phyloP scores from a whole-genome alignment of 37 sponge, comb jelly and placozoan species.

The Geodia barretti region DNA sequence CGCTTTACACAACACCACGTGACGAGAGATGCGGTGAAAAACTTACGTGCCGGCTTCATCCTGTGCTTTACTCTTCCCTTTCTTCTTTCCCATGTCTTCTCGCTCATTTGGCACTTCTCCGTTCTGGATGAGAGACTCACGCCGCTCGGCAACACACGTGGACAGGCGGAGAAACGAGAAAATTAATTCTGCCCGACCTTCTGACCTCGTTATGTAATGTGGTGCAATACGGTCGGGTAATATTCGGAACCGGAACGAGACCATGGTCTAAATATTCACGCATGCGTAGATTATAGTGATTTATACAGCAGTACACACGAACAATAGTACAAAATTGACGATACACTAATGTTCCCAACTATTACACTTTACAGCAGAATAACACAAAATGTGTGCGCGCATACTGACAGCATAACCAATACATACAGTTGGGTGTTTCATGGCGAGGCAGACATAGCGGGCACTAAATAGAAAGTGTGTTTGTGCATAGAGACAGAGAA shows the following conservation, averaged over 20 bases:
- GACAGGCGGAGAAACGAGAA: no score
- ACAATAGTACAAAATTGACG: no score
- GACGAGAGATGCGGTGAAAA: no score
- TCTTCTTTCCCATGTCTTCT: constrained; percentile 65
- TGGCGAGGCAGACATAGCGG: not conserved
- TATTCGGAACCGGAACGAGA: no score
- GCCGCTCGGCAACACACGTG: not conserved
- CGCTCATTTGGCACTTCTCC: constrained; percentile 14
- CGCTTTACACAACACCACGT: not conserved
- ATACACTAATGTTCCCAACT: no score
- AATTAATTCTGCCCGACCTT: no score
- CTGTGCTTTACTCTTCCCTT: constrained; percentile 34
- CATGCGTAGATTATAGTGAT: no score
- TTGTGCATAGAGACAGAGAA: not conserved
- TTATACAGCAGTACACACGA: no score
- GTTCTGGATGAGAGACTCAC: not conserved
- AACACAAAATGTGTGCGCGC: not conserved
- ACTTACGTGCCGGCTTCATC: not conserved
- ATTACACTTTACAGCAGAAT: not conserved
- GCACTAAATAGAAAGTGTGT: not conserved
- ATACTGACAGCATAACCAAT: not conserved
- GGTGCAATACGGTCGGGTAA: no score
- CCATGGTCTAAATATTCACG: no score
- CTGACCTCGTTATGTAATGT: no score
- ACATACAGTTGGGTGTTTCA: not conserved